Percentiles rank a stretch among this genome's conserved stretches.
These are phyloP conservation scores for Willowsia nigromaculata DNA, from an alignment of 2,888 invertebrate species.

Conservation along the genomic window DNA sequence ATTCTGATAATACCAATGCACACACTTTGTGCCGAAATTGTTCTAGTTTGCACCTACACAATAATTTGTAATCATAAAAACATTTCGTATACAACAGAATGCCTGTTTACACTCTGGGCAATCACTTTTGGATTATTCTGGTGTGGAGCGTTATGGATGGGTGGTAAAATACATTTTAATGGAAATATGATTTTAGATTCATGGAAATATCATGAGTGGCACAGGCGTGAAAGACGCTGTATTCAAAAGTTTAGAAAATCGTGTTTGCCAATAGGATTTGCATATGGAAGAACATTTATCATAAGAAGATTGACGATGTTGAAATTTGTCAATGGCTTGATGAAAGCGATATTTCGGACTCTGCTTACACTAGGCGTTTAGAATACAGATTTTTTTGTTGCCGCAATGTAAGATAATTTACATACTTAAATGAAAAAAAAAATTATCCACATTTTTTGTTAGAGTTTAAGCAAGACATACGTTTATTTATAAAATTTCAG, in stretches of 20 bases:
- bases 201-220: constrained; percentile 32
- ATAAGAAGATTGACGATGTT: not conserved
- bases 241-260: constrained; percentile 26
- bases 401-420: no score
- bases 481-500: no score
- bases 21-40: not conserved
- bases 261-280: not conserved
- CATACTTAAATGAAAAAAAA: no score
- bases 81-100: not conserved
- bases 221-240: not conserved
- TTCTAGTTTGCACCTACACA: not conserved
- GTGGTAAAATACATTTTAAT: not conserved
- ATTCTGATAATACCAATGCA: not conserved
- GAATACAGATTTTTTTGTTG: no score
- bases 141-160: not conserved
- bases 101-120: not conserved
- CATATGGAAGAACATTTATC: not conserved
- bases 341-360: not conserved
- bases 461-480: no score
- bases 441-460: no score
- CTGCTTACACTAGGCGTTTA: not conserved
- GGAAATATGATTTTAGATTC: not conserved
- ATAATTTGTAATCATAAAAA: not conserved
- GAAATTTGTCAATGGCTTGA: not conserved
- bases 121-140: not conserved